Base-by-base conservation (phyloP, 2,888 invertebrate species). In the Callyntrura guangdongensis region DNA sequence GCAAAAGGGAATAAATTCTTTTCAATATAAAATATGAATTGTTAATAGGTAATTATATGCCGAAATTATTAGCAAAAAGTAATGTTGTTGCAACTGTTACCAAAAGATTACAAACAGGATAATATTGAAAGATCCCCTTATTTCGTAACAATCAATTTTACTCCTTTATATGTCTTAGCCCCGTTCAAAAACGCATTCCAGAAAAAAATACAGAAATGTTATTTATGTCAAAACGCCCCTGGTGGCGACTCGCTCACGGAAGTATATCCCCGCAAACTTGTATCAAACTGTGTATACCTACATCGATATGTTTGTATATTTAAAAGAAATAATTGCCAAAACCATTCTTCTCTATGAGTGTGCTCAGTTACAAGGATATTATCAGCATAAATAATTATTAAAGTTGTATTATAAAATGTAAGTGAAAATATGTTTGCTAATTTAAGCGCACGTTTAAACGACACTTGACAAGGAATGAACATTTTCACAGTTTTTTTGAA, bases 341-440 rank as follows among this genome's bases (percentile, higher is more conserved):
- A 47, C 5, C 17, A 20, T 17, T 12, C 12, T 49, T 74, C 14
- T 49, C 20, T 53, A 47, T 49, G 22, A 74, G 74, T 74, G 74
- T 74, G 74, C 74, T 74, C 74, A 74, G 47, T 74, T 74, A 47
- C 8, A 74, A 74, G 17, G 53, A 72, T 45, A 72, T 72, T 72
- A 72, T 69, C 67, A 69, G 2, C 11, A 1, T 6, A 25, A n/a
- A 72, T 72, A 72, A 36, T 25, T 25, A 20, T 20, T 17, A 17
- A 17, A 59, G 3, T 3, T 59, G 3, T 64, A 64, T n/a, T n/a
- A n/a, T n/a, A n/a, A n/a, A n/a, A n/a, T n/a, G n/a, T n/a, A n/a
- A n/a, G n/a, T n/a, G n/a, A n/a, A n/a, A n/a, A n/a, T n/a, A n/a
- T n/a, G n/a, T n/a, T n/a, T n/a, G n/a, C n/a, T n/a, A 25, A 64